Base-by-base conservation (phyloP, 2,888 invertebrate species). In the Pomacea canaliculata region DNA sequence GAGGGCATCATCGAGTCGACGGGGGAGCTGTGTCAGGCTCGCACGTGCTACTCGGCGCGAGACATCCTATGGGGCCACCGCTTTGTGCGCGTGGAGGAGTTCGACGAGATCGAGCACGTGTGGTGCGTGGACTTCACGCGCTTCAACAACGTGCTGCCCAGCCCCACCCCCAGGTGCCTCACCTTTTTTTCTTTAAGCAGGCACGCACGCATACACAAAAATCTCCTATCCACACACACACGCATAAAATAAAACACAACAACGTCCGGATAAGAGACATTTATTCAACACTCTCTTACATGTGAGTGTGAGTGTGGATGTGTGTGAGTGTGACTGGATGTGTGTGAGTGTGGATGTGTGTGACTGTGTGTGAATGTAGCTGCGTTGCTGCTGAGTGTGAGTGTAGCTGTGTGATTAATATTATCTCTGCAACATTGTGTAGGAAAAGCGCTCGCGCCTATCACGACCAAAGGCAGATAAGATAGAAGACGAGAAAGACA, bases 1-100 rank as follows among this genome's bases (percentile, higher is more conserved):
- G 98, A 97, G 91, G 97, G 96, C 2, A 87, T 94, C 18, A 96
- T 97, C 80, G 97, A 97, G 91, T 96, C 96, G 0, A 97, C 97
- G 0, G 92, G 80, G 16, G 80, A 92, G 78, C 90, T 90, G 18
- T 91, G 91, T 46, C 92, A 92, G 78, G 91, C 91, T 0, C 82
- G 91, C 72, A 91, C 91, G 9, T 91, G 91, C 49, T 92, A 91
- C 82, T 86, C 91, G 19, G 91, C 91, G 7, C 87, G 86, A 46
- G 89, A 89, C 76, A 86, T 89, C 51, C 79, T 86, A 16, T 89
- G 89, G 89, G 89, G 89, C 0, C 85, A 87, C 75, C 80, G 88
- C 16, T 89, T 89, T 78, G 85, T 84, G 27, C 84, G 85, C 60
- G 80, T 89, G 51, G 85, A 88, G 62, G 86, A 87, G 73, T 89